phyloP scores from a whole-genome alignment of 2,113 vertebrate genomes.

The Macrotis lagotis region DNA sequence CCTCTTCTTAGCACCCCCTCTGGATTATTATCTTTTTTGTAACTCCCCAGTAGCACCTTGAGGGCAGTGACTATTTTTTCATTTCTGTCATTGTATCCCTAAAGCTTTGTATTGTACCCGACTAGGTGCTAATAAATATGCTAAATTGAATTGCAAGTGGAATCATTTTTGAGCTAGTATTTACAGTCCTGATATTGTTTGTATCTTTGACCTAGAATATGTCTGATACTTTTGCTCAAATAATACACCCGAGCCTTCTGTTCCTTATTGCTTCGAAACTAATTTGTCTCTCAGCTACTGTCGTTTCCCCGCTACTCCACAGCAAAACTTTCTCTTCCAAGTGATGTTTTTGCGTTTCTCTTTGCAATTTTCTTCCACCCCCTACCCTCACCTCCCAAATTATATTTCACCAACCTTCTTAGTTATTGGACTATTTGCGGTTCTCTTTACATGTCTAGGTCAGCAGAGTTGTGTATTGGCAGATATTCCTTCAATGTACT shows the following conservation, averaged over 20 bases:
- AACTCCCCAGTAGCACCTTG: neutral
- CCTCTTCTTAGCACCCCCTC: neutral
- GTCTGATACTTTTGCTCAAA: neutral
- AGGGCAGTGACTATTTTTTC: neutral
- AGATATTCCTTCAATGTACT: neutral
- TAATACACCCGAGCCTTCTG: neutral
- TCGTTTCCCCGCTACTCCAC: neutral
- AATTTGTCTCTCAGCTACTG: neutral
- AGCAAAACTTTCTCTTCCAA: neutral
- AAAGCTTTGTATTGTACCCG: neutral
- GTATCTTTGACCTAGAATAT: neutral
- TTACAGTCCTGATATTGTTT: constrained; percentile 4
- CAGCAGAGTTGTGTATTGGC: neutral
- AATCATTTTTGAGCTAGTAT: neutral
- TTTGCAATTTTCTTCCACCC: neutral
- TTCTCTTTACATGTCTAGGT: neutral
- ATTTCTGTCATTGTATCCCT: neutral
- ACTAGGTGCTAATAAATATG: neutral
- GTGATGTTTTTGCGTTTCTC: neutral
- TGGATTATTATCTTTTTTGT: neutral
- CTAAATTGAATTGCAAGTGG: neutral
- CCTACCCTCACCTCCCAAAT: neutral
- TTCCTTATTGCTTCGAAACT: neutral
- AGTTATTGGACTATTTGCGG: neutral
- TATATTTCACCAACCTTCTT: neutral